Evolutionary conservation across 2,113 vertebrate genomes (phyloP).

Genomic region (Chascanopsetta lugubris): DNA sequence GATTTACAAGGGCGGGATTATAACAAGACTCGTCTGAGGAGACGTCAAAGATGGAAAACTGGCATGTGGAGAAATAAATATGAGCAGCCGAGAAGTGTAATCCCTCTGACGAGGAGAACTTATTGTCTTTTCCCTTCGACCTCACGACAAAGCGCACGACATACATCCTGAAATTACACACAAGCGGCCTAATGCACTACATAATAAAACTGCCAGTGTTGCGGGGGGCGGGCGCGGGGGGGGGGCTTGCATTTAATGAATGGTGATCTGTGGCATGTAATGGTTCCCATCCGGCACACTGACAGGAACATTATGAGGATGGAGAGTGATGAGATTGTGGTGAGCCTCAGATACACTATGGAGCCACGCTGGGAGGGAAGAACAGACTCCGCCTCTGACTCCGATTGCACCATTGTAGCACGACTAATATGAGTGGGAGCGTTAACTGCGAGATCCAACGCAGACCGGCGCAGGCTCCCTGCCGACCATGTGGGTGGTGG

Average conservation of each 20-base stretch:
- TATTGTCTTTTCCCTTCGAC: slow-evolving; percentile 9
- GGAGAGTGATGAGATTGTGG: slow-evolving; percentile 67
- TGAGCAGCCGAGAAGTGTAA: not conserved
- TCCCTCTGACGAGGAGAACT: not conserved
- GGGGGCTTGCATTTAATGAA: slow-evolving; percentile 42
- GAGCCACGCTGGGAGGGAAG: slow-evolving; percentile 54
- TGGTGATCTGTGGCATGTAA: slow-evolving; percentile 61
- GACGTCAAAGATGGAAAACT: not conserved
- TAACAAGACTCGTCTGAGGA: not conserved
- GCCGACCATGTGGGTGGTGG: slow-evolving; percentile 42
- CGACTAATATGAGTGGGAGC: slow-evolving; percentile 47
- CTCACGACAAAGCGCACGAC: slow-evolving; percentile 21
- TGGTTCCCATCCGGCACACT: slow-evolving; percentile 66
- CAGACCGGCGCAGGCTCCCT: slow-evolving; percentile 37
- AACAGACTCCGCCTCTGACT: slow-evolving; percentile 56
- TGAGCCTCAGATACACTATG: slow-evolving; percentile 34
- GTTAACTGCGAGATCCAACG: slow-evolving; percentile 28
- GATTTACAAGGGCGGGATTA: not conserved
- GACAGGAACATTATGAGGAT: slow-evolving; percentile 70
- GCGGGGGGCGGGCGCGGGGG: not conserved
- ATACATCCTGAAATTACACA: slow-evolving; percentile 48
- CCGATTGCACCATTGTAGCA: slow-evolving; percentile 31
- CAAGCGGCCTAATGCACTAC: slow-evolving; percentile 46
- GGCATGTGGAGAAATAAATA: slow-evolving; percentile 27
- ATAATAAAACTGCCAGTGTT: slow-evolving; percentile 53